Evolutionary conservation across 2,888 invertebrate genomes (phyloP).

Genomic region (Ichneumon xanthorius): DNA sequence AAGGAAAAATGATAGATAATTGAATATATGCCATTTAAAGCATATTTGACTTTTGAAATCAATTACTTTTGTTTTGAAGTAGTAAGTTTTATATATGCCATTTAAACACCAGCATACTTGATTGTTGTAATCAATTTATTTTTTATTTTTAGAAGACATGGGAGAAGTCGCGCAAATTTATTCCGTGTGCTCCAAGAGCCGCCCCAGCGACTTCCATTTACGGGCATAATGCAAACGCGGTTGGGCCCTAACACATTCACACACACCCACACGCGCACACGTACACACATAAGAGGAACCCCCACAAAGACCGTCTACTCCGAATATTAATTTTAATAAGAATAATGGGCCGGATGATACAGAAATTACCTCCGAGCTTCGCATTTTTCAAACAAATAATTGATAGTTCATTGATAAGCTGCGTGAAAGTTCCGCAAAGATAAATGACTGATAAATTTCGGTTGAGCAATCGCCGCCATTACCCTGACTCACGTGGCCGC

Average conservation of each 20-base stretch:
- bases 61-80: not conserved
- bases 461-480: slow-evolving; percentile 55
- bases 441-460: slow-evolving; percentile 26
- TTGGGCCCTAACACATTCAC: not conserved
- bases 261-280: not conserved
- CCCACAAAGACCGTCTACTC: not conserved
- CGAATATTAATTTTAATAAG: not conserved
- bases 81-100: slow-evolving; percentile 1
- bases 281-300: not conserved
- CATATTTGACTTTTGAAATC: not conserved
- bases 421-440: not conserved
- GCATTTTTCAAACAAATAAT: not conserved
- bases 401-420: not conserved
- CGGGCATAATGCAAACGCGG: slow-evolving; percentile 62
- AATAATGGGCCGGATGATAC: not conserved
- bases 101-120: not conserved
- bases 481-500: slow-evolving; percentile 62
- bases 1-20: slow-evolving; percentile 75
- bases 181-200: not conserved
- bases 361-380: not conserved
- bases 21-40: slow-evolving; percentile 61
- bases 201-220: slow-evolving; percentile 58
- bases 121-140: not conserved
- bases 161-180: not conserved
- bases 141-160: not conserved